Evolutionary conservation across 2,113 vertebrate genomes (phyloP), one percentile per base, ranked within the genome.

Genomic region (Paradisaea rubra): DNA sequence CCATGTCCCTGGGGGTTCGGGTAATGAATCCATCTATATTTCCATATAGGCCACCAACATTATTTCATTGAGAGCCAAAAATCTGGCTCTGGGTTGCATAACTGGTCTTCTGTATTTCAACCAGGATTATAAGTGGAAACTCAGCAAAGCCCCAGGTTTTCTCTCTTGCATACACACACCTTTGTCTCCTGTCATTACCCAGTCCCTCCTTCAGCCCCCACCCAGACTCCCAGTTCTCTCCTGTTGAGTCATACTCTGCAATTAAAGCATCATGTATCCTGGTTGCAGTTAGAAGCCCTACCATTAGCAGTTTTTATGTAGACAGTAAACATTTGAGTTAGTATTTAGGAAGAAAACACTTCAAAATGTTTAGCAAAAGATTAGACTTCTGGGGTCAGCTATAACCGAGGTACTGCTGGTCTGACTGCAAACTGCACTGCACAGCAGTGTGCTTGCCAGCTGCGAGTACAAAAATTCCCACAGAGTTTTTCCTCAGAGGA

Each of bases 321-420:
- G 59, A 39, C 41, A 76, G 71, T 72, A 94, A 95, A 89, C n/a
- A 86, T 42, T 23, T 65, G 49, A 65, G 54, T 79, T 85, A 85
- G 25, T 49, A 57, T 77, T 90, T 73, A 91, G 96, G 82, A 95
- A 95, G 82, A 81, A 90, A 91, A 63, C 72, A 90, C 90, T 95
- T 95, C 42, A 89, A 73, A 59, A 42, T 91, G 53, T 94, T 96
- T 91, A 94, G 30, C 53, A 65, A 93, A 93, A 65, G 54, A 27
- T 37, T 45, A 31, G 54, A 41, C 28, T 88, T 69, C 47, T 90
- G 64, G 11, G 27, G 73, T 73, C 50, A 81, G 54, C 54, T 86
- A 2, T n/a, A 65, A 47, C 11, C 1, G 1, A 17, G 7, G 15
- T 27, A 39, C 33, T 63, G n/a, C 25, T 77, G 31, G 17, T 37